Evolutionary conservation across 2,888 invertebrate species (phyloP).

Genomic region (Meteorus colon): DNA sequence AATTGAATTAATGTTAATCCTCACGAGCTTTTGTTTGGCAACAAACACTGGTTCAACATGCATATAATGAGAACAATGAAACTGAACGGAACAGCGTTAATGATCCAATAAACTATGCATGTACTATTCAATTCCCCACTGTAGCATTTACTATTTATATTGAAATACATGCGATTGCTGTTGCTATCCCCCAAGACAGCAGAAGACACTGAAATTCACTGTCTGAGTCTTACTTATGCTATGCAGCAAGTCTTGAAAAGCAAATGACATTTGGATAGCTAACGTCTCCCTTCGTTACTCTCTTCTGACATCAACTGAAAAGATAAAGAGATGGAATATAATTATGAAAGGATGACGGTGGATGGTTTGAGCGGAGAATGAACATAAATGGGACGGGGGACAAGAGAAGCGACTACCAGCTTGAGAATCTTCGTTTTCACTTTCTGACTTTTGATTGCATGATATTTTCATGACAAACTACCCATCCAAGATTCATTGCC

Average conservation of each 20-base stretch:
- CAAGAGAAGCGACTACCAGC: slow-evolving; percentile 3
- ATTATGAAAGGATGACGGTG: neutral
- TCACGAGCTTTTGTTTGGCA: slow-evolving; percentile 33
- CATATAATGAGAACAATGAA: slow-evolving; percentile 43
- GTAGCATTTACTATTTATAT: slow-evolving; percentile 39
- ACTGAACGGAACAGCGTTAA: slow-evolving; percentile 40
- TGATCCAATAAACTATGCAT: slow-evolving; percentile 45
- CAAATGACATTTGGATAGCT: slow-evolving; percentile 49
- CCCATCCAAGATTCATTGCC: slow-evolving; percentile 15
- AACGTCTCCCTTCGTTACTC: neutral
- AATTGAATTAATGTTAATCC: slow-evolving; percentile 32
- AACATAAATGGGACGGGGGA: neutral
- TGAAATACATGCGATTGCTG: slow-evolving; percentile 15
- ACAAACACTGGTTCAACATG: slow-evolving; percentile 42
- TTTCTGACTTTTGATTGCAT: slow-evolving; percentile 38
- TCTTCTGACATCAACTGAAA: neutral
- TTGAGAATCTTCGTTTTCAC: slow-evolving; percentile 32
- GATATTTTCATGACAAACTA: slow-evolving; percentile 42
- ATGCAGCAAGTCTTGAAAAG: slow-evolving; percentile 28
- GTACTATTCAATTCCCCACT: neutral
- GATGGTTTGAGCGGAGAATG: slow-evolving; percentile 3
- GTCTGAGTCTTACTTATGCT: neutral
- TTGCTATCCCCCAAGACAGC: neutral
- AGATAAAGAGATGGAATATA: neutral
- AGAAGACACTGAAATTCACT: neutral